phyloP scores from a whole-genome alignment of 2,113 vertebrate genomes.

The Nanger granti region DNA sequence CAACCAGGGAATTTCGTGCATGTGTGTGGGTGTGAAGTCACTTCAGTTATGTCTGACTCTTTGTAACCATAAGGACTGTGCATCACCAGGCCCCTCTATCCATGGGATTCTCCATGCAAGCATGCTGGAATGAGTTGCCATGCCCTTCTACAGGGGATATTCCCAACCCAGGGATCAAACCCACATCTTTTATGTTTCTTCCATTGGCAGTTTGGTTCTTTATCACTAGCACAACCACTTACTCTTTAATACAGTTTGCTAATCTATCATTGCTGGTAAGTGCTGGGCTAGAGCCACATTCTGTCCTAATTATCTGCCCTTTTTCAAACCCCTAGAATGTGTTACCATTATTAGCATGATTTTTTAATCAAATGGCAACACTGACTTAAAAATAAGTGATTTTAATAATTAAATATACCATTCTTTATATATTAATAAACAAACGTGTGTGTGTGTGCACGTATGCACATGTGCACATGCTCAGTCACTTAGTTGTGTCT shows the following conservation, averaged over 20 bases:
- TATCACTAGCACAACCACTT: neutral
- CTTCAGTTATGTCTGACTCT: neutral
- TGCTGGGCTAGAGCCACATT: neutral
- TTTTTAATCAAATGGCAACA: neutral
- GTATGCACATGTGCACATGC: accelerated
- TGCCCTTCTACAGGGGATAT: neutral
- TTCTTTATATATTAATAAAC: neutral
- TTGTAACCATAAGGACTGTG: neutral
- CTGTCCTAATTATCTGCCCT: neutral
- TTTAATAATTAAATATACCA: neutral
- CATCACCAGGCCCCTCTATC: neutral
- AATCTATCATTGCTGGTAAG: neutral
- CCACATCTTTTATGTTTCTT: neutral
- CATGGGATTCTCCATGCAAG: neutral
- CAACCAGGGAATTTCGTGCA: neutral
- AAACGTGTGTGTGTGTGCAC: neutral
- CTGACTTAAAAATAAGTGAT: neutral
- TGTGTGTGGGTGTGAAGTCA: neutral
- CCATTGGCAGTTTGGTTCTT: neutral
- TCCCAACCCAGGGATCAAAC: neutral
- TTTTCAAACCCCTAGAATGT: neutral
- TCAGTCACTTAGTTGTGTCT: neutral
- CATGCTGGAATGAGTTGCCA: neutral
- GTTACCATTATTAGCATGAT: neutral
- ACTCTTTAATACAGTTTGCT: neutral